Conservation (phyloP, 2,888 invertebrate species). For the Lochmaea crataegi region DNA sequence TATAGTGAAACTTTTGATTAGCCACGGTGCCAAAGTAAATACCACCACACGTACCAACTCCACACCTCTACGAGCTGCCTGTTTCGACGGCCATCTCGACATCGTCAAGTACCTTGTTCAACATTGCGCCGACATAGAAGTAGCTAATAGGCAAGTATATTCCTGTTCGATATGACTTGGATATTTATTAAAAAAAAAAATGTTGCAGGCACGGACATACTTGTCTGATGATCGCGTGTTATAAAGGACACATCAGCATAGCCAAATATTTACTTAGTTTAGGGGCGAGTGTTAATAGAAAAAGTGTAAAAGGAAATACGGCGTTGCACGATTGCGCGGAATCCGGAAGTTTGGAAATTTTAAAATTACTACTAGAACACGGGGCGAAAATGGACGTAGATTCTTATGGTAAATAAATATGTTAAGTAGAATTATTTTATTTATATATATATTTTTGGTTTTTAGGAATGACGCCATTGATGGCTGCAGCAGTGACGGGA, state of each 20-base stretch:
- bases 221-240: slow-evolving; percentile 98
- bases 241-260: slow-evolving; percentile 92
- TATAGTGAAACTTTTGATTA: slow-evolving; percentile 86
- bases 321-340: slow-evolving; percentile 99
- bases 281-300: slow-evolving; percentile 92
- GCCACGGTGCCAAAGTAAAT: slow-evolving; percentile 91
- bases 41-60: slow-evolving; percentile 95
- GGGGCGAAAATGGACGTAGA: slow-evolving; percentile 95
- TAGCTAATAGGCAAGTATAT: slow-evolving; percentile 29
- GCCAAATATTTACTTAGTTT: slow-evolving; percentile 88
- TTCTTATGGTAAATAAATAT: slow-evolving; percentile 89
- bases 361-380: slow-evolving; percentile 87
- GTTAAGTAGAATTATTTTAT: neutral
- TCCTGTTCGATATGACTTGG: no score
- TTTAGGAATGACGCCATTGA: slow-evolving; percentile 90
- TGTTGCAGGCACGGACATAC: slow-evolving; percentile 88
- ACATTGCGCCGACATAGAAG: slow-evolving; percentile 93
- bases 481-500: slow-evolving; percentile 93
- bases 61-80: slow-evolving; percentile 93
- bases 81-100: slow-evolving; percentile 96
- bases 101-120: slow-evolving; percentile 94
- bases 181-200: neutral
- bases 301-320: slow-evolving; percentile 93
- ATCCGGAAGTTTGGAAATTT: slow-evolving; percentile 91
- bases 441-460: slow-evolving; percentile 36